Conservation (phyloP, 2,888 invertebrate genomes). For the Eilema caniola region DNA sequence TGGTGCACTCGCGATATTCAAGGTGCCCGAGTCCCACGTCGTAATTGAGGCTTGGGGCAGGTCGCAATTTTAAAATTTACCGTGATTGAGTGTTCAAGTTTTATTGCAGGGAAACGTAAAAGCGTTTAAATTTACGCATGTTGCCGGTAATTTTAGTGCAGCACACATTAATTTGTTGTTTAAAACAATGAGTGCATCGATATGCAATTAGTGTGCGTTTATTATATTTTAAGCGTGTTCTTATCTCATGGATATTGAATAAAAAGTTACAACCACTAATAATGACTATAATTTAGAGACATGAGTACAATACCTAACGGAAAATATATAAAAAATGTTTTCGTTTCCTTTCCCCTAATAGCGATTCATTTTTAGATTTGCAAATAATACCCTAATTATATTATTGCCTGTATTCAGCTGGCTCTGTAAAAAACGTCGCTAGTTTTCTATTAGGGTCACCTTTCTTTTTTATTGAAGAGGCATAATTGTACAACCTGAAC, state of each 20-base stretch:
- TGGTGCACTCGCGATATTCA: constrained; percentile 69
- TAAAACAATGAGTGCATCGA: constrained; percentile 66
- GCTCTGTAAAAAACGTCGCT: constrained; percentile 54
- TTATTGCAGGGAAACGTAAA: constrained; percentile 67
- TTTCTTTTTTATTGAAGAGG: constrained; percentile 69
- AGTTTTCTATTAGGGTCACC: constrained; percentile 72
- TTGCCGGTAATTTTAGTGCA: constrained; percentile 64
- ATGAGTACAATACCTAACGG: not conserved
- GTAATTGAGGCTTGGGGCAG: constrained; percentile 81
- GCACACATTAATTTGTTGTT: constrained; percentile 68
- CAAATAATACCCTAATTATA: constrained; percentile 72
- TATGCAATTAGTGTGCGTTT: constrained; percentile 35
- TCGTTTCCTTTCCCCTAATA: constrained; percentile 27
- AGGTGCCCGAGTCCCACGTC: constrained; percentile 66
- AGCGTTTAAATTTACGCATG: constrained; percentile 67
- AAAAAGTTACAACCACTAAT: not conserved
- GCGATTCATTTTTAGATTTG: constrained; percentile 44
- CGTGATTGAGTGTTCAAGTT: constrained; percentile 78
- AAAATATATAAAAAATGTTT: constrained; percentile 24
- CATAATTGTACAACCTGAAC: constrained; percentile 83
- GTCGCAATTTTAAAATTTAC: constrained; percentile 83
- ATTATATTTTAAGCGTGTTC: constrained; percentile 33
- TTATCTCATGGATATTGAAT: not conserved
- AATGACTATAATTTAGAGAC: not conserved
- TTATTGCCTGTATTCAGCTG: constrained; percentile 68